Evolutionary conservation across 2,797 vertebrate species (phyloP).

Genomic region (Gephyroberyx darwinii): DNA sequence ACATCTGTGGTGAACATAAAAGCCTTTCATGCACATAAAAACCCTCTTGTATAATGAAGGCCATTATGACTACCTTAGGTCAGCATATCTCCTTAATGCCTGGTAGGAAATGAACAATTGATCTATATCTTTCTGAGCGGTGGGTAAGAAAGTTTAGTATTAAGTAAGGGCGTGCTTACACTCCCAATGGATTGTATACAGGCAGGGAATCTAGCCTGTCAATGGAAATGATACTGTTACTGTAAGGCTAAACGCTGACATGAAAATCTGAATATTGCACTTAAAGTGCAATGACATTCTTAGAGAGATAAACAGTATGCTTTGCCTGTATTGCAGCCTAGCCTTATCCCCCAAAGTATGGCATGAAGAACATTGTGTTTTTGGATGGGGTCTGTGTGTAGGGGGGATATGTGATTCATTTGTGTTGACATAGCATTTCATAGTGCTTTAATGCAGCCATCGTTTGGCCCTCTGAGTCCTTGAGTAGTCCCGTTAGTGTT

Average conservation of each 20-base stretch:
- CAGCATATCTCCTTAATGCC: slow-evolving; percentile 21
- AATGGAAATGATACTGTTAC: not conserved
- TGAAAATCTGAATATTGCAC: not conserved
- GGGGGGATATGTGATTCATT: slow-evolving; percentile 36
- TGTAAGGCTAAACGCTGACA: not conserved
- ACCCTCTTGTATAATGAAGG: slow-evolving; percentile 31
- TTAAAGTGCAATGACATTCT: slow-evolving; percentile 8
- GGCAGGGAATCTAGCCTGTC: not conserved
- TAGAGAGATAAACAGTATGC: slow-evolving; percentile 18
- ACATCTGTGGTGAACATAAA: slow-evolving; percentile 9
- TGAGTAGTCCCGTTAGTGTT: slow-evolving; percentile 19
- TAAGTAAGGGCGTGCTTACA: not conserved
- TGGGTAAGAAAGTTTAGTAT: not conserved
- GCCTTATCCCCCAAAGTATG: slow-evolving; percentile 26
- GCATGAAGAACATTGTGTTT: slow-evolving; percentile 46
- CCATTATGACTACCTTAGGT: slow-evolving; percentile 21
- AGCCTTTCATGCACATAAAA: slow-evolving; percentile 9
- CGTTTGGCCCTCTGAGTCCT: not conserved
- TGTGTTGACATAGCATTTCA: slow-evolving; percentile 44
- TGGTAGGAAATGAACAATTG: slow-evolving; percentile 24
- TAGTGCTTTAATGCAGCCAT: slow-evolving; percentile 27
- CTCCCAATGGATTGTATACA: slow-evolving; percentile 8
- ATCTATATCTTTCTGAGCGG: slow-evolving; percentile 20
- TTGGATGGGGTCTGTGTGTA: slow-evolving; percentile 48
- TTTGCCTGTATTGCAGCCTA: slow-evolving; percentile 21